phyloP scores from a whole-genome alignment of 2,888 invertebrate genomes.

The Microdon myrmicae region DNA sequence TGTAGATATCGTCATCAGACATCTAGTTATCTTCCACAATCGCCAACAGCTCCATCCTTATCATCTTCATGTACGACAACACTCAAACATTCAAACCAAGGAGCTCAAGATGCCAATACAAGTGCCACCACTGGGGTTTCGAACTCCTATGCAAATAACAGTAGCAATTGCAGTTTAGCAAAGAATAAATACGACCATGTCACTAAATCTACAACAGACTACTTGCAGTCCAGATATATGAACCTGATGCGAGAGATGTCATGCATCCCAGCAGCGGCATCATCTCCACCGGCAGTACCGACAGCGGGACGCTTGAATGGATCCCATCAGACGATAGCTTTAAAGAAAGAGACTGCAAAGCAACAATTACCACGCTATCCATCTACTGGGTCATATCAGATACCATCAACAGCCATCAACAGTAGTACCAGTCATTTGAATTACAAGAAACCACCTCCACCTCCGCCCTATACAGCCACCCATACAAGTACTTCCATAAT shows the following conservation, averaged over 20 bases:
- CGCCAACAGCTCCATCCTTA: constrained; percentile 35
- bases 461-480: constrained; percentile 56
- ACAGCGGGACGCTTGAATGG: constrained; percentile 32
- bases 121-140: no score
- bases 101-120: constrained; percentile 36
- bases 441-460: constrained; percentile 58
- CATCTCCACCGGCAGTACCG: constrained; percentile 35
- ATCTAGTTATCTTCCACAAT: constrained; percentile 33
- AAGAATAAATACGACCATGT: constrained; percentile 55
- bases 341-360: constrained; percentile 39
- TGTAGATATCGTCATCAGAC: constrained; percentile 46
- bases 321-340: constrained; percentile 48
- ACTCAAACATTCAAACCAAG: constrained; percentile 21
- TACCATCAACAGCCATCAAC: constrained; percentile 46
- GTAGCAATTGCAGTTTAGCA: constrained; percentile 34
- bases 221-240: constrained; percentile 55
- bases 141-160: constrained; percentile 43
- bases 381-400: constrained; percentile 43
- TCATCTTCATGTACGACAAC: constrained; percentile 36
- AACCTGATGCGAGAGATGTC: constrained; percentile 49
- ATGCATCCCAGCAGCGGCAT: constrained; percentile 43
- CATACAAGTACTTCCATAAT: constrained; percentile 41
- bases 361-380: constrained; percentile 48
- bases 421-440: constrained; percentile 52
- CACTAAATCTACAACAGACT: constrained; percentile 54